Evolutionary conservation across 2,113 vertebrate species (phyloP), one percentile per base, ranked within the genome.

Genomic region (Psilopsiagon aurifrons): DNA sequence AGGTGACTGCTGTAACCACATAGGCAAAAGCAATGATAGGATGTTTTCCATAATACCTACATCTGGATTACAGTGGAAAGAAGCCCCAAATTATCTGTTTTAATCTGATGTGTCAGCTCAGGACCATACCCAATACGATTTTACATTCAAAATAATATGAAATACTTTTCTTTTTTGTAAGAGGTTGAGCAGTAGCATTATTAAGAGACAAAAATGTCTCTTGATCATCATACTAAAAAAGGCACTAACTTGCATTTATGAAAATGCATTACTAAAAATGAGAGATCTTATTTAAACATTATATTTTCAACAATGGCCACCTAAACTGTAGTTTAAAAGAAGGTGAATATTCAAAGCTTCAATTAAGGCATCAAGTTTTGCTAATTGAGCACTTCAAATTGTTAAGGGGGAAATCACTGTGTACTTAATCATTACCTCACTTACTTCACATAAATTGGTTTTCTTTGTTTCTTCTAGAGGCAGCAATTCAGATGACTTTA

Each of bases 11-110:
- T 86, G 69, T 82, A 82, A 90, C 88, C 77, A 93, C 20, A 24
- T 17, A 95, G 86, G 78, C 55, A 88, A 86, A 75, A 46, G 66
- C 87, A 37, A 3, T 7, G 68, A 79, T 70, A 79, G 91, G 66
- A 90, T 29, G 76, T 83, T 97, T n/a, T 88, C 64, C 41, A 77
- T 91, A 80, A 74, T 13, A 73, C 55, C 35, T 94, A 84, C 85
- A 69, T 81, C 44, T 89, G 51, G 57, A 91, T 37, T 52, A 71
- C 70, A 79, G 63, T 91, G 66, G 66, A 39, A 91, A 81, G 89
- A 88, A 39, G 31, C 9, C 81, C 71, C 25, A 75, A 57, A 93
- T 84, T 43, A 91, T 22, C 25, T 47, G 7, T 86, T 83, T 47
- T 78, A 44, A 62, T 66, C 62, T 52, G 23, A 41, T 66, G 27